phyloP scores from a whole-genome alignment of 1,140 invertebrate genomes.

The Anoplolepis gracilipes region DNA sequence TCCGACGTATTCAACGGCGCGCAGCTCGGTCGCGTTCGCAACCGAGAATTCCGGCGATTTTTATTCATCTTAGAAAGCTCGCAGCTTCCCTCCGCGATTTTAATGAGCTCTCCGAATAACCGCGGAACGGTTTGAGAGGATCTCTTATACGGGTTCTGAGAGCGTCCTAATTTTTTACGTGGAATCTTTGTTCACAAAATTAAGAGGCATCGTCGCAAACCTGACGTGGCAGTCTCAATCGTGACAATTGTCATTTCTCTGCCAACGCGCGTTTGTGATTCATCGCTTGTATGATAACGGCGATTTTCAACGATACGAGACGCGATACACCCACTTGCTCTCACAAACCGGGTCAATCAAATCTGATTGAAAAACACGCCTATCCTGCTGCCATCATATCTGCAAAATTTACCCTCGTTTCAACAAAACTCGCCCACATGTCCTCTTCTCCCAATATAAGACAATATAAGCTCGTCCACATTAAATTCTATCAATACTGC shows the following conservation, averaged over 20 bases:
- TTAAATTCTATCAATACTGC: neutral
- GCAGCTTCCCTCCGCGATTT: neutral
- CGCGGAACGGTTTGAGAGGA: neutral
- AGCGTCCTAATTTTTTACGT: neutral
- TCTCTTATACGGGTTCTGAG: neutral
- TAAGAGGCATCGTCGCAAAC: neutral
- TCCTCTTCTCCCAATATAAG: neutral
- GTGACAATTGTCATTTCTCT: neutral
- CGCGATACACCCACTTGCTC: slow-evolving; percentile 31
- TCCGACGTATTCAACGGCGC: neutral
- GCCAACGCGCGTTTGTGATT: neutral
- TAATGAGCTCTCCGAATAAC: neutral
- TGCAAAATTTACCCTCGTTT: slow-evolving; percentile 40
- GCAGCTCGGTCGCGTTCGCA: neutral
- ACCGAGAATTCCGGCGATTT: neutral
- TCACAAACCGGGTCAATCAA: slow-evolving; percentile 20
- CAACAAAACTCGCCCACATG: slow-evolving; percentile 45
- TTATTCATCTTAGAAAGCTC: neutral
- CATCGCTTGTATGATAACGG: neutral
- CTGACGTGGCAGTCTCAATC: neutral
- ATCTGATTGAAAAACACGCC: neutral
- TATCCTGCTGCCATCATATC: neutral
- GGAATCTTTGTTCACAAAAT: neutral
- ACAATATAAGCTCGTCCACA: too few relatives aligned
- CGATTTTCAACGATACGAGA: neutral